phyloP scores from a whole-genome alignment of 2,888 invertebrate genomes.

The Tipula confusa region DNA sequence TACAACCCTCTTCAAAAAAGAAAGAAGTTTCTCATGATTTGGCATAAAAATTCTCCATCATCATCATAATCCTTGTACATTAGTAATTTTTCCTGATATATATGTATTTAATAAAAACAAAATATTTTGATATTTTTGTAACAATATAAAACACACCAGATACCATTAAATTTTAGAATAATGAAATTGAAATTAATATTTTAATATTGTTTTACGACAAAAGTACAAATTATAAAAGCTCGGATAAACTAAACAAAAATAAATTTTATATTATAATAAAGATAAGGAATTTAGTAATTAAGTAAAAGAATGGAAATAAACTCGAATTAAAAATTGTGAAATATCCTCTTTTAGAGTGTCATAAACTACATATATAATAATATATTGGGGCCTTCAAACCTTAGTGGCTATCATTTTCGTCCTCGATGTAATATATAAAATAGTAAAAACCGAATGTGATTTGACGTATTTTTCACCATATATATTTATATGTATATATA shows the following conservation, averaged over 20 bases:
- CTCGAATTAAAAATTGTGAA: not conserved
- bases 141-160: constrained; percentile 25
- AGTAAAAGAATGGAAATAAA: not conserved
- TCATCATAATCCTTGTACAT: not conserved
- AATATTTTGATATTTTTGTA: not conserved
- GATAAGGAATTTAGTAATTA: constrained; percentile 25
- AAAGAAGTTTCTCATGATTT: not conserved
- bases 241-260: not conserved
- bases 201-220: constrained; percentile 7
- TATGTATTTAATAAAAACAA: not conserved
- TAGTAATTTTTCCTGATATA: not conserved
- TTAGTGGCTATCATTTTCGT: too few species aligned
- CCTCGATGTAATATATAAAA: too few species aligned
- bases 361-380: too few species aligned
- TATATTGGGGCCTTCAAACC: too few species aligned
- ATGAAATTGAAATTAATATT: constrained; percentile 20
- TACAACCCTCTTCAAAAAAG: not conserved
- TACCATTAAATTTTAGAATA: not conserved
- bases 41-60: not conserved
- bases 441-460: too few species aligned
- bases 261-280: constrained; percentile 8
- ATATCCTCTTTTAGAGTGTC: constrained; percentile 1
- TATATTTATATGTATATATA: too few species aligned
- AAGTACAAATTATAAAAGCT: not conserved
- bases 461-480: too few species aligned